Conservation (phyloP, 2,888 invertebrate species). For the Euphydryas editha region DNA sequence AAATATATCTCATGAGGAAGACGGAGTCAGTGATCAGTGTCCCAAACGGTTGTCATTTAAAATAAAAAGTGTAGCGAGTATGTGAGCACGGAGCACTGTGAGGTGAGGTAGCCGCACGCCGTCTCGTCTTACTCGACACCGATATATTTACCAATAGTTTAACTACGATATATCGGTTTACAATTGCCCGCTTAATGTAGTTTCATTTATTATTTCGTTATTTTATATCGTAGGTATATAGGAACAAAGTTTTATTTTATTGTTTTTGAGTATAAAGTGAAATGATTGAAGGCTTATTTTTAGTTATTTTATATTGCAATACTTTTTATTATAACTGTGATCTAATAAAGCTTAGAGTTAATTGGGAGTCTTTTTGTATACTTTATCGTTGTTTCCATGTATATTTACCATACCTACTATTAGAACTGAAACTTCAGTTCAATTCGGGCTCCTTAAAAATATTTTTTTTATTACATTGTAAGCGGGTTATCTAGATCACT, state of each 20-base stretch:
- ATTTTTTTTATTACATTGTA: too few species aligned
- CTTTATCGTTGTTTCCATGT: too few species aligned
- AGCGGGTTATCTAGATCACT: too few species aligned
- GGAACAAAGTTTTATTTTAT: background rate
- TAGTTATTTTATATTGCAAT: background rate
- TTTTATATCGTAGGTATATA: slow-evolving; percentile 12
- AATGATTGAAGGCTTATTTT: background rate
- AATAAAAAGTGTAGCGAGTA: slow-evolving; percentile 34
- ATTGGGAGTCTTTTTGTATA: background rate
- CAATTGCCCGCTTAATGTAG: slow-evolving; percentile 63
- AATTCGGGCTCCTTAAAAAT: too few species aligned
- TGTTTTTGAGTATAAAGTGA: background rate
- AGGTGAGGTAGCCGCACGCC: slow-evolving; percentile 64
- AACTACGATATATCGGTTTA: slow-evolving; percentile 74
- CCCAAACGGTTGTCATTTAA: slow-evolving; percentile 9
- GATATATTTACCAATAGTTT: slow-evolving; percentile 81
- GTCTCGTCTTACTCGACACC: slow-evolving; percentile 71
- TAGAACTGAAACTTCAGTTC: too few species aligned
- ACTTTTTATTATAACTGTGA: background rate
- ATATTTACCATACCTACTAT: too few species aligned
- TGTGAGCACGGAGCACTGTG: slow-evolving; percentile 54
- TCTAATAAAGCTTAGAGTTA: background rate
- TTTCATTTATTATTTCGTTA: slow-evolving; percentile 52
- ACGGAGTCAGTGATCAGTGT: background rate
- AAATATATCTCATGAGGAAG: slow-evolving; percentile 1